Conservation (phyloP, 2,888 invertebrate species). For the Parnassius glacialis region DNA sequence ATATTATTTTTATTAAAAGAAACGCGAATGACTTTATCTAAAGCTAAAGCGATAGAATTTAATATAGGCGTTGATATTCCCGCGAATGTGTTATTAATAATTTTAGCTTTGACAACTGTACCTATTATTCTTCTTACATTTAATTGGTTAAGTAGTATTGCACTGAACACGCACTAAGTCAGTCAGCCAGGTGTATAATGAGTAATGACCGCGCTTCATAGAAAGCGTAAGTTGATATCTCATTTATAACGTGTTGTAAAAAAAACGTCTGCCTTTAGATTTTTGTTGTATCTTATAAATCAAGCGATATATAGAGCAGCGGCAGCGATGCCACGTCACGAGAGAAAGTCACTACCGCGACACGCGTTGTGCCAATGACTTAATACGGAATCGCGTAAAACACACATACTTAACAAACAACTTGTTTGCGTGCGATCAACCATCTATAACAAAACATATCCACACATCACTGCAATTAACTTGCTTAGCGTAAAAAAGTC, state of each 20-base stretch:
- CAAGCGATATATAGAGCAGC: slow-evolving; percentile 39
- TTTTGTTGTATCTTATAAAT: slow-evolving; percentile 41
- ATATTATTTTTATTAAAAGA: background rate
- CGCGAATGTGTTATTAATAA: slow-evolving; percentile 35
- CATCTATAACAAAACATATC: slow-evolving; percentile 32
- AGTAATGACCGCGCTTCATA: slow-evolving; percentile 47
- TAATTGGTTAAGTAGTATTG: too few relatives aligned
- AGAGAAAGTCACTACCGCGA: slow-evolving; percentile 68
- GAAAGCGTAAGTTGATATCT: slow-evolving; percentile 55
- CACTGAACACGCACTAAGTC: slow-evolving; percentile 34
- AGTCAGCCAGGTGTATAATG: slow-evolving; percentile 48
- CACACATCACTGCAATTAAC: slow-evolving; percentile 14
- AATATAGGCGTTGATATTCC: background rate
- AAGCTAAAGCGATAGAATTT: slow-evolving; percentile 11
- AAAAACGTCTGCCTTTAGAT: slow-evolving; percentile 41
- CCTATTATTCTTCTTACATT: too few relatives aligned
- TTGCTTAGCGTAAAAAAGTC: background rate
- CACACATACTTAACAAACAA: slow-evolving; percentile 22
- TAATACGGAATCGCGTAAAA: slow-evolving; percentile 57
- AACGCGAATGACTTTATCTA: slow-evolving; percentile 1
- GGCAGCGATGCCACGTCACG: slow-evolving; percentile 40
- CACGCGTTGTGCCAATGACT: slow-evolving; percentile 69
- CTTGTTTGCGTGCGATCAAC: slow-evolving; percentile 56
- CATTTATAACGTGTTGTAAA: slow-evolving; percentile 11
- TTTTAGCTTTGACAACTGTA: too few relatives aligned